A percentile compares a stretch with the other conserved stretches of the same genome.
These are phyloP conservation scores for Stichodactyla helianthus DNA, from an alignment of 64 coral and sea anemone genomes.

Conservation along the genomic window DNA sequence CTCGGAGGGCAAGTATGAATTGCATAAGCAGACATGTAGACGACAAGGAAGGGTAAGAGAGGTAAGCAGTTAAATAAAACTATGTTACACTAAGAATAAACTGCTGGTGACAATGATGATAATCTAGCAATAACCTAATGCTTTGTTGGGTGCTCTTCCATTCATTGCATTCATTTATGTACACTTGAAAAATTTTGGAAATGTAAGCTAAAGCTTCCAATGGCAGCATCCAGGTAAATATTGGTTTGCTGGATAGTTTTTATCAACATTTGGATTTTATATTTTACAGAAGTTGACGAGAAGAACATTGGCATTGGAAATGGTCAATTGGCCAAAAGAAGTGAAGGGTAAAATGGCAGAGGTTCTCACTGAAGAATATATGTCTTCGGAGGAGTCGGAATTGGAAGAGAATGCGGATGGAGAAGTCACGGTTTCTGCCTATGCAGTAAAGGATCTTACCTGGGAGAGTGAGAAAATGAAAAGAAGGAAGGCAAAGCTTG, in stretches of 20 bases:
- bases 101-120: neutral
- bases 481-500: conserved; percentile 37
- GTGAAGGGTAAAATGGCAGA: conserved; percentile 23
- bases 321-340: conserved; percentile 10
- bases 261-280: neutral
- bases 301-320: conserved; percentile 21
- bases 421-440: neutral
- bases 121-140: neutral
- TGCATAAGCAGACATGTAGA: conserved; percentile 27
- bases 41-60: neutral
- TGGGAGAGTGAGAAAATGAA: conserved; percentile 29
- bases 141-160: neutral
- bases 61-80: neutral
- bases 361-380: conserved; percentile 30
- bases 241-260: neutral
- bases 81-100: neutral
- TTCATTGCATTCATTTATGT: neutral
- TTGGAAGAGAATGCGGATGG: neutral
- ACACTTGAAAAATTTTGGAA: neutral
- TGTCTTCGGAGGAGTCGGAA: conserved; percentile 40
- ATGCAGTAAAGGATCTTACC: conserved; percentile 25
- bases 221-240: neutral
- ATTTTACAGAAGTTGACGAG: conserved; percentile 20
- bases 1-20: conserved; percentile 24
- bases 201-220: neutral